Evolutionary conservation across 2,113 vertebrate genomes (phyloP).

Genomic region (Toxotes chatareus): DNA sequence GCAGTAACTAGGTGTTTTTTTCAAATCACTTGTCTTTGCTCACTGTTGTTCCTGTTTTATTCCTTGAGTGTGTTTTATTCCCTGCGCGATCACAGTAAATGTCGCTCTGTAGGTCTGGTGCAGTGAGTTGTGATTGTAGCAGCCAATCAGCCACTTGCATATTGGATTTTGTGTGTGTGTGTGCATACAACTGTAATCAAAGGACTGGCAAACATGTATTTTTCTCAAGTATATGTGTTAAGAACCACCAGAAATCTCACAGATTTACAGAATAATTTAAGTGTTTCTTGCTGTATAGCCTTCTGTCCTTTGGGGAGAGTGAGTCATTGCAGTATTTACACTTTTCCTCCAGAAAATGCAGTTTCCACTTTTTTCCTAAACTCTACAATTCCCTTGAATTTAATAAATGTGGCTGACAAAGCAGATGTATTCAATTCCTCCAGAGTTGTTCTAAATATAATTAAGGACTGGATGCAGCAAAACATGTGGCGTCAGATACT

Average conservation of each 20-base stretch:
- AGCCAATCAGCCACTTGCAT: background rate
- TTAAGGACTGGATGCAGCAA: constrained; percentile 38
- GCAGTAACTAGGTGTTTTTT: background rate
- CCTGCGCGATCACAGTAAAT: background rate
- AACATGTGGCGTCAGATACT: constrained; percentile 48
- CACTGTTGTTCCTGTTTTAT: background rate
- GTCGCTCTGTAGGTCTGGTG: constrained; percentile 19
- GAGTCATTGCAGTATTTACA: constrained; percentile 36
- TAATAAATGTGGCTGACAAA: constrained; percentile 32
- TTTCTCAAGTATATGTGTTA: constrained; percentile 2
- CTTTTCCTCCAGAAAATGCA: constrained; percentile 4
- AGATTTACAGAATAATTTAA: background rate
- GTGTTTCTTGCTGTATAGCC: background rate
- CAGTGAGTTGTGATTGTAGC: background rate
- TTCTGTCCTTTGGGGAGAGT: constrained; percentile 24
- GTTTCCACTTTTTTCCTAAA: constrained; percentile 12
- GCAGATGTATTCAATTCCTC: constrained; percentile 39
- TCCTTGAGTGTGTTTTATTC: background rate
- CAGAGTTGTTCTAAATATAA: constrained; percentile 37
- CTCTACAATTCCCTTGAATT: constrained; percentile 20
- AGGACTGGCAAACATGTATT: constrained; percentile 13
- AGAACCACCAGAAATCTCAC: constrained; percentile 1
- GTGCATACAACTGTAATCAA: constrained; percentile 6
- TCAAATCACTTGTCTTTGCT: background rate
- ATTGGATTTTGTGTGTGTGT: background rate